Evolutionary conservation across 2,797 vertebrate species (phyloP), one percentile per base, ranked within the genome.

Genomic region (Lacerta bilineata): DNA sequence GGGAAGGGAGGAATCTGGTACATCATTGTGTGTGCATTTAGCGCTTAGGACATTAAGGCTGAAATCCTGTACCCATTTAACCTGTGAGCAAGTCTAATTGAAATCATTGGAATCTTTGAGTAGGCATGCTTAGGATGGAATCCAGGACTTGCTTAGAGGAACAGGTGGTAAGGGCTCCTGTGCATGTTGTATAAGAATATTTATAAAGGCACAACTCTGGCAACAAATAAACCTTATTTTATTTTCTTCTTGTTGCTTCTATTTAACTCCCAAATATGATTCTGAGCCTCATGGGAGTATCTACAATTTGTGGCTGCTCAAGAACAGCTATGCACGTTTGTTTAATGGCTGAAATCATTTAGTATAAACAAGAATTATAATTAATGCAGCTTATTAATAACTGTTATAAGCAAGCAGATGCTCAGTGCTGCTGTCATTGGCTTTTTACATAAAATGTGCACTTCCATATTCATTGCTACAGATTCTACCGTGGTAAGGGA

Each of bases 331-430:
- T 75, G 71, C 68, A 80, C 39, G 8, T 59, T 50, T 79, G 77
- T 87, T 87, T 84, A 80, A 74, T 87, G 74, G 17, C 68, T 78
- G 76, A 87, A 84, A 87, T 81, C 46, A 75, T 87, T 87, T 68
- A 75, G 20, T 81, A 55, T 55, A 84, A 87, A 87, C 81, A 87
- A 81, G 69, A 59, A 68, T 87, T 81, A 80, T 85, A 87, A 87
- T 90, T 87, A 84, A 90, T 81, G 23, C 20, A 75, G 76, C 55
- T 80, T 87, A 87, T 87, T 90, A 84, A 68, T 90, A 87, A 75
- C 33, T 80, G 69, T 69, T 69, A 33, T 15, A 83, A 82, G 41
- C 72, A 74, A 84, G 66, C 69, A 76, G 69, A 80, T 85, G 77
- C 81, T 87, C 55, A 9, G 74, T 84, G 36, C 59, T 84, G 69